phyloP scores from a whole-genome alignment of 1,140 invertebrate genomes.

The Saxidomus purpurata region DNA sequence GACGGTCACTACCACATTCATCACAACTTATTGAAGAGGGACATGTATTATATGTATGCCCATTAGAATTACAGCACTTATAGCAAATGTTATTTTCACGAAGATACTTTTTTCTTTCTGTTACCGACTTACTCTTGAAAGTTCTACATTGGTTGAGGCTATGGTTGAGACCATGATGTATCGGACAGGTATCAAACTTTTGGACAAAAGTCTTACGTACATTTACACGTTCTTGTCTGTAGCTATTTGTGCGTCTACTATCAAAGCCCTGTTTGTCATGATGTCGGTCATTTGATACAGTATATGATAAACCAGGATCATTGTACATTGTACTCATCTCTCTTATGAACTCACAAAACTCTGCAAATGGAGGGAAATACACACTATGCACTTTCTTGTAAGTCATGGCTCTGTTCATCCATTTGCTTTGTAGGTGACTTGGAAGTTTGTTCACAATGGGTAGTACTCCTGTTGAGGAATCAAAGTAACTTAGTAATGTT shows the following conservation, averaged over 20 bases:
- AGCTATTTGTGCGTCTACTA: not conserved
- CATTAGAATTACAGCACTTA: slow-evolving; percentile 35
- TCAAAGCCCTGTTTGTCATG: not conserved
- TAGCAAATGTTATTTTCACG: not conserved
- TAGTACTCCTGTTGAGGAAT: slow-evolving; percentile 32
- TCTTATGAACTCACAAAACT: slow-evolving; percentile 16
- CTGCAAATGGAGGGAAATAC: slow-evolving; percentile 60
- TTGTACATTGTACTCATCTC: slow-evolving; percentile 38
- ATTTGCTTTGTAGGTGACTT: slow-evolving; percentile 62
- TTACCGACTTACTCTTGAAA: not conserved
- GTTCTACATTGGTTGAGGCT: slow-evolving; percentile 10
- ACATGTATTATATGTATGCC: slow-evolving; percentile 35
- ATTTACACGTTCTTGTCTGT: not conserved
- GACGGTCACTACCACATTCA: slow-evolving; percentile 34
- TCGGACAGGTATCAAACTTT: not conserved
- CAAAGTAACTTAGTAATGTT: slow-evolving; percentile 24
- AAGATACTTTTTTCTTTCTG: slow-evolving; percentile 9
- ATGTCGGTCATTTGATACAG: not conserved
- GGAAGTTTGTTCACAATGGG: slow-evolving; percentile 51
- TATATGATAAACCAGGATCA: slow-evolving; percentile 55
- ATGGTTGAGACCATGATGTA: slow-evolving; percentile 16
- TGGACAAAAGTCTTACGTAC: slow-evolving; percentile 5
- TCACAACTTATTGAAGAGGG: not conserved
- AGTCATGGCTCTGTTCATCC: slow-evolving; percentile 45
- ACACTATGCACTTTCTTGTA: slow-evolving; percentile 64